Conservation (phyloP, 2,113 vertebrate genomes). For the Nesoenas mayeri region DNA sequence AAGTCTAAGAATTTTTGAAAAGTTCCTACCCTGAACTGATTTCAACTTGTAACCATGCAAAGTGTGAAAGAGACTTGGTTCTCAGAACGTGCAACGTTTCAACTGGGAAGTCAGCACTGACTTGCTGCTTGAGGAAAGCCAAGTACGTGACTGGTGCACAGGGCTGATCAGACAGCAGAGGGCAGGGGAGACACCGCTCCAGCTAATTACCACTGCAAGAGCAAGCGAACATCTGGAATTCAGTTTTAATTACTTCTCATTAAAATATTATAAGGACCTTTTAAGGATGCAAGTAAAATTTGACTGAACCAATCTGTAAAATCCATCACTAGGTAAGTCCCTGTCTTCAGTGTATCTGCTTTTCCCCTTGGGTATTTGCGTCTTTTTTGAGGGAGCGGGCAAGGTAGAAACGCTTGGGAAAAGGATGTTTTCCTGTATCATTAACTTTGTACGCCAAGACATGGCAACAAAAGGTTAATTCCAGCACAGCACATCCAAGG, state of each 20-base stretch:
- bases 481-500: neutral
- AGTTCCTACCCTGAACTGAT: neutral
- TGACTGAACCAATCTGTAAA: neutral
- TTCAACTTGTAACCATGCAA: neutral
- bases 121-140: neutral
- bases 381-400: neutral
- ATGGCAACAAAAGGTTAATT: neutral
- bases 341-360: neutral
- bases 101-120: too few relatives aligned
- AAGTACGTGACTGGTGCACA: fast-evolving
- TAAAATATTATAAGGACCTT: neutral
- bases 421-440: neutral
- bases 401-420: neutral
- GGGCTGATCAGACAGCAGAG: neutral
- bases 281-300: neutral
- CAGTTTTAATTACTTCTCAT: neutral
- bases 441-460: neutral
- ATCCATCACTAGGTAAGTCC: neutral
- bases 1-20: neutral
- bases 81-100: neutral
- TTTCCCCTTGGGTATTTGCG: neutral
- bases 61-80: neutral
- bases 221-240: neutral
- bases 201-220: neutral
- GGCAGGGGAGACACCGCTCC: neutral